These are phyloP conservation scores for Ochropleura plecta DNA, from an alignment of 2,888 invertebrate species.

Conservation along the genomic window DNA sequence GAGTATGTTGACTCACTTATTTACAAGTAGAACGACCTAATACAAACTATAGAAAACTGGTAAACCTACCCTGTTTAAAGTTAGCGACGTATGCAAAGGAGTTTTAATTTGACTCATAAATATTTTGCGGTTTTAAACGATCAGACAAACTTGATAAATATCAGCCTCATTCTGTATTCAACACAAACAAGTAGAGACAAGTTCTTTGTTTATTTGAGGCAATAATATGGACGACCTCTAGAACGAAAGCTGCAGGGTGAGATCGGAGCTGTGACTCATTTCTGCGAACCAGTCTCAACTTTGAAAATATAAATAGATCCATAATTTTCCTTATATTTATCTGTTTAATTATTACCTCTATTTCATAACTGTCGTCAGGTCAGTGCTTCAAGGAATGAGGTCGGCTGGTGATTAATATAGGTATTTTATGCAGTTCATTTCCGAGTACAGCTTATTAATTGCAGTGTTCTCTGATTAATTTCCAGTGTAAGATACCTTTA, in stretches of 20 bases:
- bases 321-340: constrained; percentile 60
- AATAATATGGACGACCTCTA: constrained; percentile 68
- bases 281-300: constrained; percentile 54
- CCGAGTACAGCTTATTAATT: constrained; percentile 53
- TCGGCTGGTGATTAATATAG: constrained; percentile 53
- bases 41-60: not conserved
- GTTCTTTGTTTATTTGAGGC: constrained; percentile 52
- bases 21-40: constrained; percentile 13
- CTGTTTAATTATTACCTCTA: constrained; percentile 52
- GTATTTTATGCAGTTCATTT: constrained; percentile 47
- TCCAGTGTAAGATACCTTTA: constrained; percentile 19
- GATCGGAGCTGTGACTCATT: constrained; percentile 63
- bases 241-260: constrained; percentile 69
- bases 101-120: not conserved
- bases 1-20: constrained; percentile 42
- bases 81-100: not conserved
- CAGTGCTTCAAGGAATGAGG: constrained; percentile 56
- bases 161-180: constrained; percentile 28
- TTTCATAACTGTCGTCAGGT: constrained; percentile 51
- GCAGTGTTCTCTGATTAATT: constrained; percentile 30
- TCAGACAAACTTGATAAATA: constrained; percentile 7
- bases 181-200: constrained; percentile 56
- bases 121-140: constrained; percentile 6
- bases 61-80: not conserved
- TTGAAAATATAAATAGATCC: constrained; percentile 52